phyloP scores from a whole-genome alignment of 2,888 invertebrate species.

The Hoplodrina blanda region DNA sequence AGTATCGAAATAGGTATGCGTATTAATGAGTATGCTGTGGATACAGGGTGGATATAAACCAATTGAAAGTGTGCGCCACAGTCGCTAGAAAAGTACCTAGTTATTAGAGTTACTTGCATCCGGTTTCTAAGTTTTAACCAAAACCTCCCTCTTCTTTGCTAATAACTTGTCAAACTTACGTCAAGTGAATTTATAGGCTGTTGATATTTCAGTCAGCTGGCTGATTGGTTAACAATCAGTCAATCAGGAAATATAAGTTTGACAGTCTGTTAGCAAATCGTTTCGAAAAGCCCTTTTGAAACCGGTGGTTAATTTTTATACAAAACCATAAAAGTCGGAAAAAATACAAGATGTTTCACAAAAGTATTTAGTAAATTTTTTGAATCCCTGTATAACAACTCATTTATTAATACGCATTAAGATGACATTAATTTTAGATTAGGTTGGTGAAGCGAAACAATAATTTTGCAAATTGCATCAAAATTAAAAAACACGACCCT shows the following conservation, averaged over 20 bases:
- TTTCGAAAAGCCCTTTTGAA: neutral
- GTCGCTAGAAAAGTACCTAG: neutral
- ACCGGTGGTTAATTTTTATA: neutral
- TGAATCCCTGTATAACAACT: constrained; percentile 1
- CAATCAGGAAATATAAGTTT: neutral
- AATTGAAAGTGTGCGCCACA: neutral
- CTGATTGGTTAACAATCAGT: neutral
- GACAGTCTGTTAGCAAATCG: neutral
- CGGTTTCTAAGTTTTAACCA: neutral
- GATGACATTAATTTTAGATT: constrained; percentile 35
- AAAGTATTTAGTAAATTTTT: neutral
- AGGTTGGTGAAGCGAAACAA: constrained; percentile 35
- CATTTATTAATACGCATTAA: constrained; percentile 40
- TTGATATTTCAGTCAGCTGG: neutral
- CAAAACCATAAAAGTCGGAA: neutral
- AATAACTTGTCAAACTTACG: neutral
- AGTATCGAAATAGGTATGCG: constrained; percentile 52
- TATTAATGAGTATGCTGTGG: constrained; percentile 27
- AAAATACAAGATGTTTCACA: neutral
- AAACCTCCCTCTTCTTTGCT: neutral
- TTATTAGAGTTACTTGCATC: neutral
- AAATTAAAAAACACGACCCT: constrained; percentile 43
- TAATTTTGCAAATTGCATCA: constrained; percentile 38
- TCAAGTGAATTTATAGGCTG: neutral
- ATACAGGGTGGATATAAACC: neutral